Evolutionary conservation across 2,888 invertebrate species (phyloP).

Genomic region (Germaria angustata): DNA sequence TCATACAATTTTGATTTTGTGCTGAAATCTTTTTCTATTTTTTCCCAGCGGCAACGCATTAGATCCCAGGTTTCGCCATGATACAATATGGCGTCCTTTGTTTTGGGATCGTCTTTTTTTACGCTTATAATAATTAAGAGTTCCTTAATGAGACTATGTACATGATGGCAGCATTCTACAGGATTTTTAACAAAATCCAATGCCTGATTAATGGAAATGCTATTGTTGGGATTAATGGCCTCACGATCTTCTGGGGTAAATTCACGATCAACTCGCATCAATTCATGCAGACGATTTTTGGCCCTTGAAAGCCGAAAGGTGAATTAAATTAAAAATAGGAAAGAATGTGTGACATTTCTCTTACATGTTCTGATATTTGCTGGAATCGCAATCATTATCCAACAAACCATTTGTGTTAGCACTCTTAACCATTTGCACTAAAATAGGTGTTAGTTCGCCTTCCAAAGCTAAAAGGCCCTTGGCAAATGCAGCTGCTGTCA

Average conservation of each 20-base stretch:
- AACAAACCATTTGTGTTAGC: constrained; percentile 98
- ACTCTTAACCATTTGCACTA: constrained; percentile 99
- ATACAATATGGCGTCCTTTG: constrained; percentile 96
- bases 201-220: constrained; percentile 94
- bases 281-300: constrained; percentile 95
- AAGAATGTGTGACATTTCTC: constrained; percentile 72
- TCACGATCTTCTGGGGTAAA: constrained; percentile 91
- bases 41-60: constrained; percentile 98
- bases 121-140: constrained; percentile 91
- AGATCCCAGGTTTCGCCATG: constrained; percentile 99
- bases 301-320: constrained; percentile 84
- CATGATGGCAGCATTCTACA: constrained; percentile 93
- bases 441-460: constrained; percentile 98
- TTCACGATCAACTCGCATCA: constrained; percentile 94
- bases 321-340: neutral
- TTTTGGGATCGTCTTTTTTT: constrained; percentile 93
- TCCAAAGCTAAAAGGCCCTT: constrained; percentile 98
- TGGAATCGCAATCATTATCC: constrained; percentile 98
- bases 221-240: constrained; percentile 94
- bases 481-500: constrained; percentile 99
- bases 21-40: constrained; percentile 98
- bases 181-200: constrained; percentile 98
- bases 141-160: constrained; percentile 92
- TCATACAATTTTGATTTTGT: constrained; percentile 95
- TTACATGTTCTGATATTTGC: constrained; percentile 96